Base-by-base conservation (phyloP, 1,140 invertebrate genomes). In the Drosophila fuyamai region DNA sequence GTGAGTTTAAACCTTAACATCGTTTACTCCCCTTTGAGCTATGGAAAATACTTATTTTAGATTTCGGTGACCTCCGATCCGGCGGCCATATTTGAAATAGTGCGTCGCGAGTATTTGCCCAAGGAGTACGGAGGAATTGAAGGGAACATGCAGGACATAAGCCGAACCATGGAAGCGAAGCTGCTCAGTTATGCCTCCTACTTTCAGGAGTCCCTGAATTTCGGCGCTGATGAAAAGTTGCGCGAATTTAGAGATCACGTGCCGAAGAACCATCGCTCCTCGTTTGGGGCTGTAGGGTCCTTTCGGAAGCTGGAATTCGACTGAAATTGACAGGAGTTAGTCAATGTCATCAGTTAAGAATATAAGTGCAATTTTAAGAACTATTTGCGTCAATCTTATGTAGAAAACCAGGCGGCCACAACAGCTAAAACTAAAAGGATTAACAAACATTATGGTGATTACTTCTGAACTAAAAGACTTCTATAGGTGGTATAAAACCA, bases 281-380 rank as follows among this genome's bases (percentile, higher is more conserved):
- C 94, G 14, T 95, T 94, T 79, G 94, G 94, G 5, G 85, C 94
- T 4, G 93, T 94, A 59, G 94, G 94, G 4, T 94, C 94, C 14
- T 95, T 95, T 81, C 93, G 94, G 5, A 91, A 92, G 75, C 43
- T 92, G 50, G 77, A 81, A 66, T 78, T 92, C 13, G 91, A 92
- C 75, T 92, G 48, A 72, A 47, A 13, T 5, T 23, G 4, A 46
- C 40, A 18, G 14, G 18, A 47, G 1, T n/a, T 9, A 4, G 9
- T n/a, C 4, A 41, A 48, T 29, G 7, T 9, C 23, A 29, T 12
- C 7, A 7, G 4, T 32, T 0, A 9, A 32, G 50, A 32, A 55
- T 61, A n/a, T 16, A 23, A 53, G 32, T 53, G 16, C 8, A 41
- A 46, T 43, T 51, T 38, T 13, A 56, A 12, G 9, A 29, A 46